Conservation (phyloP, 64 coral and sea anemone genomes). For the Montipora capricornis region DNA sequence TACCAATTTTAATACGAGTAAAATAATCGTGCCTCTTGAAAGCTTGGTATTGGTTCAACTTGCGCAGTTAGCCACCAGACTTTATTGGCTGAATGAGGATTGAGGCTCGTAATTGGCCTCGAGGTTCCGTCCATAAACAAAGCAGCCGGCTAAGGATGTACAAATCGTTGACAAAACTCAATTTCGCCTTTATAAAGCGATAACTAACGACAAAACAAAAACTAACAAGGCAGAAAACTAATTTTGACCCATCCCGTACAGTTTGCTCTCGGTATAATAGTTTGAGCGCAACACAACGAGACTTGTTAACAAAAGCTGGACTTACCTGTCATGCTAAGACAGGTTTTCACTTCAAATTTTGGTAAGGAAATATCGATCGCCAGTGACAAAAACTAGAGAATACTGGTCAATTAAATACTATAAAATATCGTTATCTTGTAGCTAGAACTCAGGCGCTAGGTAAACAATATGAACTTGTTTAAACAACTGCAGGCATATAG, state of each 20-base stretch:
- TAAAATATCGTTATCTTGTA: constrained; percentile 11
- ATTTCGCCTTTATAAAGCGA: not conserved
- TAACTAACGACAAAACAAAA: not conserved
- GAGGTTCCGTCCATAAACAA: not conserved
- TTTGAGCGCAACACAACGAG: not conserved
- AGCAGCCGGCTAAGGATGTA: not conserved
- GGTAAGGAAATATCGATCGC: not conserved
- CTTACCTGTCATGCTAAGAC: not conserved
- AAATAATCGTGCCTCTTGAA: not conserved
- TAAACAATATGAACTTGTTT: constrained; percentile 31
- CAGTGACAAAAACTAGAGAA: not conserved
- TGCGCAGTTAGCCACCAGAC: not conserved
- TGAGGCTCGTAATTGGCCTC: not conserved
- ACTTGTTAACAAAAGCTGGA: not conserved
- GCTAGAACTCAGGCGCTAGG: constrained; percentile 14
- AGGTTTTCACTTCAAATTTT: not conserved
- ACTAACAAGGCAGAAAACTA: not conserved
- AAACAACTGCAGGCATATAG: constrained; percentile 38
- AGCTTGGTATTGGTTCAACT: no score
- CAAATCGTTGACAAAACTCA: not conserved
- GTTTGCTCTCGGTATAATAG: no score
- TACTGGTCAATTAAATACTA: not conserved
- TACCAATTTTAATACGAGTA: not conserved
- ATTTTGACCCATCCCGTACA: no score
- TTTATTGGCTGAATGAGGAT: not conserved